phyloP scores from a whole-genome alignment of 1,140 invertebrate species.

The Ips nitidus region DNA sequence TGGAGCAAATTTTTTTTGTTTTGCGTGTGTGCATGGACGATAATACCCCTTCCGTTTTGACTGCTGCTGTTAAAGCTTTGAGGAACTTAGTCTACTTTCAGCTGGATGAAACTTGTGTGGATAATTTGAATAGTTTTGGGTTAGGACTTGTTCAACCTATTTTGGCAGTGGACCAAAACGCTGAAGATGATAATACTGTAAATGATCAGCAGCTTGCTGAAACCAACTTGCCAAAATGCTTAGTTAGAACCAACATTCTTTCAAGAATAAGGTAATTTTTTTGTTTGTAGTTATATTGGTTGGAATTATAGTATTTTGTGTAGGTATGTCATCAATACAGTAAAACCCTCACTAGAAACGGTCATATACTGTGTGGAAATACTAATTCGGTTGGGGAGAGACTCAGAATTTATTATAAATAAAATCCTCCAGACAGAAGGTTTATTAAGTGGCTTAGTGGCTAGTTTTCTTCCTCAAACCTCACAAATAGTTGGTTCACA shows the following conservation, averaged over 20 bases:
- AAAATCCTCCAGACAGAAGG: slow-evolving; percentile 60
- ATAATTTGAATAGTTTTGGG: slow-evolving; percentile 68
- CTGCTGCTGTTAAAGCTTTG: slow-evolving; percentile 71
- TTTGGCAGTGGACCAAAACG: slow-evolving; percentile 59
- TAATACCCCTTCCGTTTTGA: slow-evolving; percentile 69
- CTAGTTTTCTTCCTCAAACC: slow-evolving; percentile 60
- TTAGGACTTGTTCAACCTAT: slow-evolving; percentile 65
- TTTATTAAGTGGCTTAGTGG: slow-evolving; percentile 60
- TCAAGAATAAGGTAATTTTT: slow-evolving; percentile 61
- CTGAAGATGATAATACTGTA: slow-evolving; percentile 65
- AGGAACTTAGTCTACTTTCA: slow-evolving; percentile 72
- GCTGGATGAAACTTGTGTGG: slow-evolving; percentile 75
- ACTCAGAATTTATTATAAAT: slow-evolving; percentile 62
- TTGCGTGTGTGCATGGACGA: slow-evolving; percentile 86
- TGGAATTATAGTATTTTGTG: slow-evolving; percentile 6
- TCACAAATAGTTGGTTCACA: slow-evolving; percentile 42
- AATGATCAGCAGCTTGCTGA: slow-evolving; percentile 84
- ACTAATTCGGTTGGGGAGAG: slow-evolving; percentile 66
- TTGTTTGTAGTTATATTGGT: not conserved
- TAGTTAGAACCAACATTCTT: slow-evolving; percentile 76
- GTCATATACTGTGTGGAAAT: slow-evolving; percentile 70
- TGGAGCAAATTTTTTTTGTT: slow-evolving; percentile 74
- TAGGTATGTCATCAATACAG: slow-evolving; percentile 68
- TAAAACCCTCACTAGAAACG: slow-evolving; percentile 65
- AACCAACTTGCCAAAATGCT: slow-evolving; percentile 70